Base-by-base conservation (phyloP, 2,888 invertebrate species). In the Neocrepidodera transversa region DNA sequence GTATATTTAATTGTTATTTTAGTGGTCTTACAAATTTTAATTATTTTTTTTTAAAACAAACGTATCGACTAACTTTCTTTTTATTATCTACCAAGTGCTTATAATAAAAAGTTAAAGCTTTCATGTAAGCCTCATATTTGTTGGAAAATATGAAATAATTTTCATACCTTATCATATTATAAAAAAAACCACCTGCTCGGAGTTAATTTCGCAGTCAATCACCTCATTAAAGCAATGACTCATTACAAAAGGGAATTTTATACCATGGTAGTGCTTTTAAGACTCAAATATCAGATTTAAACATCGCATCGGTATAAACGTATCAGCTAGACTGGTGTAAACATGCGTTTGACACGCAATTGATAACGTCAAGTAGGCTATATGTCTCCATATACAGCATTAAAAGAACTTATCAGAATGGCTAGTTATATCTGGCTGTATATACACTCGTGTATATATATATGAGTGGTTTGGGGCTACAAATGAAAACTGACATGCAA, bases 331-430 rank as follows among this genome's bases (percentile, higher is more conserved):
- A 47, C 32, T 58, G 62, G 63, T 65, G 65, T 67, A 67, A 68
- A 68, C 68, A 65, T 42, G 47, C 35, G 32, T 50, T 45, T 48
- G 47, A 56, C 66, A 67, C 66, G 67, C 68, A 64, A 68, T 35
- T 65, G 69, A 70, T 68, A 70, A 65, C 63, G 66, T 67, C 69
- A 65, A 59, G 63, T 38, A 26, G 50, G 53, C 58, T 60, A 60
- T 68, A 69, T 56, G 65, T 68, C 67, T 68, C 67, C 63, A 65
- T 68, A 61, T 43, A 36, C 40, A 63, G 60, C 48, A 60, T 56
- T 60, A 51, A 60, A 45, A 45, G 7, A 16, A 38, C 38, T 38
- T 38, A 38, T 38, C 38, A 16, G 38, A 16, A 38, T 17, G 10
- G 38, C 17, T 17, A 16, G 16, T 38, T 38, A 38, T 38, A 17